These are phyloP conservation scores for Sebastes matsubarae DNA, from an alignment of 2,797 vertebrate species.

Conservation along the genomic window DNA sequence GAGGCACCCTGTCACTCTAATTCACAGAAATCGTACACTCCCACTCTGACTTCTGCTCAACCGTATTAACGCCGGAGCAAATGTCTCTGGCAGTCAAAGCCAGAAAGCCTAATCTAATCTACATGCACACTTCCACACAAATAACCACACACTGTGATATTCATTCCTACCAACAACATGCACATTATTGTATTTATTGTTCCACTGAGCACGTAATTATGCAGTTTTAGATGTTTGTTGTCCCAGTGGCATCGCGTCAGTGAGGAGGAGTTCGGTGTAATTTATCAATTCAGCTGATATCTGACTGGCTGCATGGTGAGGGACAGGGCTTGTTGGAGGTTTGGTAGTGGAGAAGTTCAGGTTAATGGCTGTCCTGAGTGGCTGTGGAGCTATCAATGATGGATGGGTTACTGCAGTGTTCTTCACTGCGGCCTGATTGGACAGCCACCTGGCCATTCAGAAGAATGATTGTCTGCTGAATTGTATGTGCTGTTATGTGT, in stretches of 20 bases:
- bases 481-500: background rate
- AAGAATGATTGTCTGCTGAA: constrained; percentile 20
- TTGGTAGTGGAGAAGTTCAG: background rate
- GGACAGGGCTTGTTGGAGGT: background rate
- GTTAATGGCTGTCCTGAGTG: background rate
- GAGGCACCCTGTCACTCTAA: constrained; percentile 75
- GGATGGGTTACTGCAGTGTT: constrained; percentile 21
- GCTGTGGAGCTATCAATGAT: constrained; percentile 17
- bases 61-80: constrained; percentile 57
- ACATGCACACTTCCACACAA: constrained; percentile 62
- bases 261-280: constrained; percentile 8
- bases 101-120: constrained; percentile 60
- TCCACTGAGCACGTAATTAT: constrained; percentile 54
- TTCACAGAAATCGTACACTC: constrained; percentile 62
- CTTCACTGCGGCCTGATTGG: background rate
- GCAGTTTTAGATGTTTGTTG: constrained; percentile 25
- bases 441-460: constrained; percentile 6
- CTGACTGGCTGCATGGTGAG: background rate
- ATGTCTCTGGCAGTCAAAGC: constrained; percentile 57
- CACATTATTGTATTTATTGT: constrained; percentile 45
- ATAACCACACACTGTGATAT: constrained; percentile 54
- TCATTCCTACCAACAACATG: constrained; percentile 55
- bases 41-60: constrained; percentile 66
- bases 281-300: constrained; percentile 4
- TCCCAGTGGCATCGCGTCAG: constrained; percentile 10